Evolutionary conservation across 2,113 vertebrate species (phyloP), one percentile per base, ranked within the genome.

Genomic region (Manacus vitellinus): DNA sequence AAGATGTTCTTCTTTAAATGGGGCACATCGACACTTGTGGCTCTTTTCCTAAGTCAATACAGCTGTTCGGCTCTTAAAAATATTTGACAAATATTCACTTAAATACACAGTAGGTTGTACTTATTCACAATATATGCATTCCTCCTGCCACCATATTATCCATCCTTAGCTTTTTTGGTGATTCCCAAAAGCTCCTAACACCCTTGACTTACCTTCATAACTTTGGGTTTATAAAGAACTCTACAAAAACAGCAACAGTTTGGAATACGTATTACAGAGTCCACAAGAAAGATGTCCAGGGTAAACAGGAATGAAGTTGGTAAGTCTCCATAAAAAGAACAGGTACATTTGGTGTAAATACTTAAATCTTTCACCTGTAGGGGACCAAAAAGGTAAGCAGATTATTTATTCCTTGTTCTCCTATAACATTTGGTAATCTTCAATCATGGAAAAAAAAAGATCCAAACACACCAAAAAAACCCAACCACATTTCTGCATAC

Each of bases 21-120:
- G 9, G 47, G 10, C 2, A 23, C 0, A 2, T 25, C 1, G 1
- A 52, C 33, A 65, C 14, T 13, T 10, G 8, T 0, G 0, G 23
- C 3, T 76, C 35, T 87, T 41, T 52, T 46, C 30, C 3, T 1
- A 82, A 81, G 21, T 61, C 25, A 17, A 46, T 14, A 65, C 14
- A 88, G 21, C 24, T 68, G n/a, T 68, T 79, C 21, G 4, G 4
- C 8, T 83, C 58, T 63, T 35, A 31, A 54, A 59, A 62, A 51
- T 43, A 9, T 86, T 37, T 24, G 10, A 92, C 35, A 70, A 76
- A 91, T 39, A 81, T 4, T 92, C 24, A 80, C 12, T 84, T 62
- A 27, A 17, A 54, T 10, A 89, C 17, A 15, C 15, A 82, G 54
- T 18, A 78, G 10, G 10, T 8, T 90, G 16, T 66, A 14, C 22